Base-by-base conservation (phyloP, 2,113 vertebrate species). In the Opisthocomus hoazin region DNA sequence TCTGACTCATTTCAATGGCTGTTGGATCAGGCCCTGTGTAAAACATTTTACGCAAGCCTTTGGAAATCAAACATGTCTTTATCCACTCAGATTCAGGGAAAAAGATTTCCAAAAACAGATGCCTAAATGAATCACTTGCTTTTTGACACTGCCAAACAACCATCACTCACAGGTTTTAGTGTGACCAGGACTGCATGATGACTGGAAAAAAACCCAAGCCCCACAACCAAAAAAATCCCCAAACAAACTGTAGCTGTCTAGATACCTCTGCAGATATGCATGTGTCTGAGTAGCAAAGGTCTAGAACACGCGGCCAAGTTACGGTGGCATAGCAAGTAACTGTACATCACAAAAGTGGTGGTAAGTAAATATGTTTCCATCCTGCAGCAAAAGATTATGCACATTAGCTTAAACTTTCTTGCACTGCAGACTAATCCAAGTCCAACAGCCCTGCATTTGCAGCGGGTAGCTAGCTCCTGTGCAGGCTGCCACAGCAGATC, bases 281-380 rank as follows among this genome's bases (percentile, higher is more conserved):
- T 3, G 4, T 26, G 19, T 37, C 14, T 0, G 0, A 65, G 34
- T 5, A 76, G 41, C 45, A 77, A 61, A 84, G 23, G 45, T 58
- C 60, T 68, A 56, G 53, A 51, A 57, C 15, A 12, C 4, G 18
- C 41, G 41, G 32, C n/a, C n/a, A 46, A 75, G 85, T 22, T n/a
- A 64, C 29, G 5, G 9, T 24, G 7, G 30, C 2, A 1, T 3
- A 85, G 12, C 13, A 78, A 74, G 27, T 54, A 60, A 69, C 84
- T 7, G 37, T 32, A 24, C 16, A 32, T 69, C 41, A 60, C 17
- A 84, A 74, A 39, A 77, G 4, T 0, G 0, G 8, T 36, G 45
- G 66, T 53, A 79, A 46, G 30, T 73, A 60, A 70, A 32, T 4
- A 27, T 7, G 45, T 24, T 73, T 86, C 45, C 36, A 74, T 71